Conservation (phyloP, 2,113 vertebrate genomes). For the Xenus cinereus region DNA sequence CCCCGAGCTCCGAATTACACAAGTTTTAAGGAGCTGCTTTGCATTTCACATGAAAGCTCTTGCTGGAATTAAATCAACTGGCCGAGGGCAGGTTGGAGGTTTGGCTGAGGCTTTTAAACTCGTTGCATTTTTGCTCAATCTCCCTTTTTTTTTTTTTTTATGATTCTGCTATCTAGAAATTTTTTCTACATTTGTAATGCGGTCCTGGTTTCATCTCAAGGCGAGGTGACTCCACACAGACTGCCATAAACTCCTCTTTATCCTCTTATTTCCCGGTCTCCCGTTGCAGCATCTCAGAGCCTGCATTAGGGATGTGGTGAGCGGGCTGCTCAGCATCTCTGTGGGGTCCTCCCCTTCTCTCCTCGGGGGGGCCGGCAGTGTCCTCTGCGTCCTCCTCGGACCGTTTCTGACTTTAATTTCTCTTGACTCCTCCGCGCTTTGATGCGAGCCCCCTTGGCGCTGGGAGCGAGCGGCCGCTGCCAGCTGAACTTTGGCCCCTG, state of each 20-base stretch:
- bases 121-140: not conserved
- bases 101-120: not conserved
- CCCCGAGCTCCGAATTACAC: not conserved
- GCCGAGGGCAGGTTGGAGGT: fast-evolving
- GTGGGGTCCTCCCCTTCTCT: not conserved
- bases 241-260: not conserved
- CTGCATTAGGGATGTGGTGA: not conserved
- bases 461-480: not conserved
- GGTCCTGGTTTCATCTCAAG: not conserved
- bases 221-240: not conserved
- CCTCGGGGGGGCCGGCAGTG: not conserved
- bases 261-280: not conserved
- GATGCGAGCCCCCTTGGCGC: constrained; percentile 3
- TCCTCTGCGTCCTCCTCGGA: not conserved
- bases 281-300: not conserved
- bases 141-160: too few relatives aligned
- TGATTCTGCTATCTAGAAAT: too few relatives aligned
- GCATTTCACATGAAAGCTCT: not conserved
- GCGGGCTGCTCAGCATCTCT: not conserved
- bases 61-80: not conserved
- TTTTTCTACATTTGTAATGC: not conserved
- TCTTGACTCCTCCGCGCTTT: constrained; percentile 43
- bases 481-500: constrained; percentile 62
- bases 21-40: not conserved
- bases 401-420: constrained; percentile 61